Evolutionary conservation across 2,797 vertebrate genomes (phyloP).

Genomic region (Neopelma chrysocephalum): DNA sequence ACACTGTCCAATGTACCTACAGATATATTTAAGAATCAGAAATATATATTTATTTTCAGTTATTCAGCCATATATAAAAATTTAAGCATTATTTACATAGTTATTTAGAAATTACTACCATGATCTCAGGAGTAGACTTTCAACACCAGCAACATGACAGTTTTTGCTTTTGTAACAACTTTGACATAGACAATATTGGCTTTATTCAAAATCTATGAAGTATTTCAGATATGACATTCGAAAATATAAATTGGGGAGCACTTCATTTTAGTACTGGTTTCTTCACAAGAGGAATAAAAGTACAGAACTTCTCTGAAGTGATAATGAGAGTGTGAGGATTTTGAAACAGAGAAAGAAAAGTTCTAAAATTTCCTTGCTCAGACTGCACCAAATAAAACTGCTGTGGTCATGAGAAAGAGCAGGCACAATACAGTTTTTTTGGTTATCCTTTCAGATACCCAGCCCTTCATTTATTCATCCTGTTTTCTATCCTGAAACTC

Average conservation of each 20-base stretch:
- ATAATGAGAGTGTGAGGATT: background rate
- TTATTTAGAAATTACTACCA: background rate
- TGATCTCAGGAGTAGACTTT: background rate
- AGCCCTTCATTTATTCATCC: background rate
- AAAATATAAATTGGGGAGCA: background rate
- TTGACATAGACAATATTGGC: background rate
- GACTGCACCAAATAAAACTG: background rate
- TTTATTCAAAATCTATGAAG: background rate
- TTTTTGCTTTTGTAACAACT: background rate
- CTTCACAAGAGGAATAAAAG: background rate
- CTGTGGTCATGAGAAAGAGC: background rate
- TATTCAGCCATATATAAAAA: background rate
- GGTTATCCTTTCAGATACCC: background rate
- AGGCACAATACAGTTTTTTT: background rate
- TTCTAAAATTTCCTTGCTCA: background rate
- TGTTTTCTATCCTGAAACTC: background rate
- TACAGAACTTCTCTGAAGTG: background rate
- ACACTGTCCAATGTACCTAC: background rate
- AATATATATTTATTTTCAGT: background rate
- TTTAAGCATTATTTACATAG: background rate
- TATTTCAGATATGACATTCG: background rate
- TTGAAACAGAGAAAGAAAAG: background rate
- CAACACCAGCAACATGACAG: background rate
- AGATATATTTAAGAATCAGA: background rate
- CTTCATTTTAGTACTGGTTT: background rate